phyloP scores from a whole-genome alignment of 2,113 vertebrate species.

The Propithecus coquereli region DNA sequence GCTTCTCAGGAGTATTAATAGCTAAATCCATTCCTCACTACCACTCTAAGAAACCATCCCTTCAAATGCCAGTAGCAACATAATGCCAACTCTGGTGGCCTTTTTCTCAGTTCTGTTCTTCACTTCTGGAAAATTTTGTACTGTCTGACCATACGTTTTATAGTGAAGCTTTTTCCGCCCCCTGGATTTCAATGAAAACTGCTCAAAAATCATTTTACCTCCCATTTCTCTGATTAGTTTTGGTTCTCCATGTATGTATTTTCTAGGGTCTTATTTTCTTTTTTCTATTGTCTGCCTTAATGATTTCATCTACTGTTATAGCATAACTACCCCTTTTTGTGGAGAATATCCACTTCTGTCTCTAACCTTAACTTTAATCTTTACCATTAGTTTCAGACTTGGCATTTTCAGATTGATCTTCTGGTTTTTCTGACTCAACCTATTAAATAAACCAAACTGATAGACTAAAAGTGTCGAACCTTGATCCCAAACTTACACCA shows the following conservation, averaged over 20 bases:
- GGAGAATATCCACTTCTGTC: neutral
- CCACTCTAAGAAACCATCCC: neutral
- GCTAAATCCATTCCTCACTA: neutral
- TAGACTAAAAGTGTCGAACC: neutral
- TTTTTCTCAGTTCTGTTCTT: neutral
- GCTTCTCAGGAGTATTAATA: neutral
- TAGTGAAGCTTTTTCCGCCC: neutral
- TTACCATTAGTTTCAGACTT: neutral
- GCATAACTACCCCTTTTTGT: neutral
- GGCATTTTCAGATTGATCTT: neutral
- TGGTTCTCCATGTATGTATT: neutral
- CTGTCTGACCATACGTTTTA: neutral
- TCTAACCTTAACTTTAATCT: neutral
- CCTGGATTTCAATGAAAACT: neutral
- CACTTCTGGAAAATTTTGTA: neutral
- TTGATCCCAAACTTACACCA: neutral
- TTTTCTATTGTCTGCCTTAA: neutral
- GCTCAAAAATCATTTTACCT: neutral
- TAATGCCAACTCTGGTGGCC: neutral
- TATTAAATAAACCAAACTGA: neutral
- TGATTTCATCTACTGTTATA: neutral
- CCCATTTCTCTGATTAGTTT: neutral
- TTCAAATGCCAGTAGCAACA: neutral
- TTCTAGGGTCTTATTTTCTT: neutral
- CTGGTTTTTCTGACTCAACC: neutral